Conservation (phyloP, 2,113 vertebrate genomes). For the Hemibagrus wyckioides region DNA sequence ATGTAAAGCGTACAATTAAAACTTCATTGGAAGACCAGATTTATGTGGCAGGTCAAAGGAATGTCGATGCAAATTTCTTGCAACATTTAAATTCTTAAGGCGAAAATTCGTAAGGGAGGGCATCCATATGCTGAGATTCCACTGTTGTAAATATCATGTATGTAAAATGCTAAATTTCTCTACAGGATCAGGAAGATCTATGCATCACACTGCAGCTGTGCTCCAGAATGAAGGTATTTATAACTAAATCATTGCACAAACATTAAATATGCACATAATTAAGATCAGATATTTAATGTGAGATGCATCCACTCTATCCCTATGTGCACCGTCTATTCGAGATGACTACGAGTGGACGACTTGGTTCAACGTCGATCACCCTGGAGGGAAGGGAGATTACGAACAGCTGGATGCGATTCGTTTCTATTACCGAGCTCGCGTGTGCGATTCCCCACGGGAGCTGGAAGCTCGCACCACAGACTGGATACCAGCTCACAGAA, state of each 20-base stretch:
- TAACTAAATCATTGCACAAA: conserved; percentile 44
- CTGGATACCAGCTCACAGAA: conserved; percentile 77
- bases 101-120: too few species aligned
- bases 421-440: conserved; percentile 81
- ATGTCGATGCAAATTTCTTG: too few species aligned
- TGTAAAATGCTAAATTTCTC: conserved; percentile 15
- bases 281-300: neutral
- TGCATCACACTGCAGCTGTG: conserved; percentile 38
- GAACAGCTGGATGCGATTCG: conserved; percentile 86
- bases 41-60: too few species aligned
- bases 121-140: too few species aligned
- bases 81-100: too few species aligned
- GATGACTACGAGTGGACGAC: conserved; percentile 82
- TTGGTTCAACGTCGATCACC: conserved; percentile 91
- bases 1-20: too few species aligned
- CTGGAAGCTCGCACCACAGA: conserved; percentile 85
- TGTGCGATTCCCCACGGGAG: conserved; percentile 74
- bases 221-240: conserved; percentile 59
- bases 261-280: neutral
- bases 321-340: conserved; percentile 47
- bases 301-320: too few species aligned
- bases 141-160: too few species aligned
- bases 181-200: conserved; percentile 59
- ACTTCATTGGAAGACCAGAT: too few species aligned
- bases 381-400: conserved; percentile 84